These are phyloP conservation scores for Polydesmus complanatus DNA, from an alignment of 2,888 invertebrate species.

Conservation along the genomic window DNA sequence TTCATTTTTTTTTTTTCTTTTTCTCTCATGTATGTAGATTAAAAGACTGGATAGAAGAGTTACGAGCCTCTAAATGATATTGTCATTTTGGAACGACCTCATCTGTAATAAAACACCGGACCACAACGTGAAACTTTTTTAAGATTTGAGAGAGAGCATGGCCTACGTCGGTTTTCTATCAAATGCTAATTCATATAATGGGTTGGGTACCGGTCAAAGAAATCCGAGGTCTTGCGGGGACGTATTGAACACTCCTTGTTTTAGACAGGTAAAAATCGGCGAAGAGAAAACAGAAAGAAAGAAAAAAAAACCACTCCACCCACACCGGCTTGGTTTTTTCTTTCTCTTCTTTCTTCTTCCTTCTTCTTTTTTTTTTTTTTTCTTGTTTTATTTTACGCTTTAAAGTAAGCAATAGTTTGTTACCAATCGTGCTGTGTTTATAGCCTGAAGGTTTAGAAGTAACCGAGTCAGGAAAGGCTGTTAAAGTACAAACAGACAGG, in stretches of 20 bases:
- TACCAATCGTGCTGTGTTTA: conserved; percentile 10
- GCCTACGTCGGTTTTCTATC: conserved; percentile 7
- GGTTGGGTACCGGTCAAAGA: not conserved
- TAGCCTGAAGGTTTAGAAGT: conserved; percentile 21
- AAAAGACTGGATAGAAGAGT: too few species aligned
- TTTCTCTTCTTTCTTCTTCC: not conserved
- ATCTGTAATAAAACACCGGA: too few species aligned
- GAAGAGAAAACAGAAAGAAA: too few species aligned
- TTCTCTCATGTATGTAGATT: too few species aligned
- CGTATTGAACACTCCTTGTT: conserved; percentile 1
- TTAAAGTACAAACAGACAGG: conserved; percentile 58
- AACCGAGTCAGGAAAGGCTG: conserved; percentile 34
- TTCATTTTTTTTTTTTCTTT: too few species aligned
- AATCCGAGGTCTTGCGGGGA: not conserved
- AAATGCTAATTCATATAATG: conserved; percentile 3
- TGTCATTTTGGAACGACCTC: too few species aligned
- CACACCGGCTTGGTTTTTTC: not conserved
- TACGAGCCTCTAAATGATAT: too few species aligned
- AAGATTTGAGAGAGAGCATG: too few species aligned
- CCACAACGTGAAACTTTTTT: not conserved
- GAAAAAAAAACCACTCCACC: not conserved
- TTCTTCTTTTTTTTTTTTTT: not conserved
- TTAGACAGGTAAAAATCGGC: conserved; percentile 1
- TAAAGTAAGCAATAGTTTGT: not conserved
- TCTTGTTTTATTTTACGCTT: not conserved